A percentile compares a stretch with the other conserved stretches of the same genome.
Evolutionary conservation across 2,113 vertebrate species (phyloP).

Genomic region (Paratilapia polleni): DNA sequence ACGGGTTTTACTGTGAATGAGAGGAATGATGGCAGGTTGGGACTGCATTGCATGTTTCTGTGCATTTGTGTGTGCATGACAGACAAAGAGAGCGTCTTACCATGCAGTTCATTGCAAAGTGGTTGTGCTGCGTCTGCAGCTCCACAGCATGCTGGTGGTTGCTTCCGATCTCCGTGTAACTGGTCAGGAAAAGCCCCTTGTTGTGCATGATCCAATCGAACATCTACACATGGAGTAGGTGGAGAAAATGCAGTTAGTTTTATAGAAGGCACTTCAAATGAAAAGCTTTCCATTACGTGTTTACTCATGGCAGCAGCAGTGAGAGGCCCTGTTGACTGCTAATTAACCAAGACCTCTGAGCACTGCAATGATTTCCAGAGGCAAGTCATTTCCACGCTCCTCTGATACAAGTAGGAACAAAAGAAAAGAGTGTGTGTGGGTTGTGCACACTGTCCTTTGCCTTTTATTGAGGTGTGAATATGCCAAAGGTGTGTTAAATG

Average conservation of each 20-base stretch:
- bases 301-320: neutral
- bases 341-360: conserved; percentile 18
- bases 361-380: neutral
- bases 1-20: conserved; percentile 38
- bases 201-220: conserved; percentile 99
- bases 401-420: neutral
- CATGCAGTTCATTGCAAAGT: conserved; percentile 99
- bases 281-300: conserved; percentile 19
- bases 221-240: conserved; percentile 82
- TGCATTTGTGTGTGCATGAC: neutral
- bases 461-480: neutral
- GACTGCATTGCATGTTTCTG: conserved; percentile 5
- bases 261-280: neutral
- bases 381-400: neutral
- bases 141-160: conserved; percentile 94
- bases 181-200: conserved; percentile 97
- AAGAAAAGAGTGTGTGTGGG: neutral
- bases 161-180: conserved; percentile 95
- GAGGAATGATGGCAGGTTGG: conserved; percentile 43
- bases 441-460: neutral
- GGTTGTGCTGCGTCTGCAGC: conserved; percentile 98
- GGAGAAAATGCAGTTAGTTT: neutral
- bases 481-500: neutral
- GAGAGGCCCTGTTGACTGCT: neutral
- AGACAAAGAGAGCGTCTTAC: conserved; percentile 79